Evolutionary conservation across 2,113 vertebrate genomes (phyloP).

Genomic region (Oreochromis niloticus): DNA sequence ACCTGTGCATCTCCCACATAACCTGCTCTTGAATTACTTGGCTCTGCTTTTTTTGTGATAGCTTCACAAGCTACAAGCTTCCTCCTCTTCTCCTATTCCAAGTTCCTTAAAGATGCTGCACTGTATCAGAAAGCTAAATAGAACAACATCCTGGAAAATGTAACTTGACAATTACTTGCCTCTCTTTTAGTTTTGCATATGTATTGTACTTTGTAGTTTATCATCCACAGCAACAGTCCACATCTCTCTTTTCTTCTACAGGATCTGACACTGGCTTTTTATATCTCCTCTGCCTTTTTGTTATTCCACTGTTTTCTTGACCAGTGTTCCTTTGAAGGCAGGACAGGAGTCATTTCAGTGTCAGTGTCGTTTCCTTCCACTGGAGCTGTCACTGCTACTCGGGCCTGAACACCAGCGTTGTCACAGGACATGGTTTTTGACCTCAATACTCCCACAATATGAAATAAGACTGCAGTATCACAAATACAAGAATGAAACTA

Average conservation of each 20-base stretch:
- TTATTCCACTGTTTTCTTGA: neutral
- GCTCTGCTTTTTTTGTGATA: neutral
- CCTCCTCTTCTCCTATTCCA: neutral
- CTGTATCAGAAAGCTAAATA: accelerated
- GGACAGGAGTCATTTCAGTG: neutral
- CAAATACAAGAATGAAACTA: neutral
- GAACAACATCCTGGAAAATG: neutral
- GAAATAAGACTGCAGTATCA: neutral
- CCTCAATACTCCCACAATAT: neutral
- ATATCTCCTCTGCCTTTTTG: neutral
- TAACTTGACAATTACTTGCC: neutral
- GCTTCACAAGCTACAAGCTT: neutral
- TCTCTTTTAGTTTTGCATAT: neutral
- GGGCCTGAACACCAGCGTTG: neutral
- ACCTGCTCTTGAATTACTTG: neutral
- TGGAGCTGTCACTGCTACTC: slow-evolving; percentile 21
- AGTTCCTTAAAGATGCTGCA: neutral
- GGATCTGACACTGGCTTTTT: neutral
- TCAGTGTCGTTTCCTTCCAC: neutral
- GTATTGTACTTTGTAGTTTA: neutral
- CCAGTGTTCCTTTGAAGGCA: neutral
- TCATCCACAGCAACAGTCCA: neutral
- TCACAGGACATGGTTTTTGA: neutral
- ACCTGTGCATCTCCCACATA: slow-evolving; percentile 7
- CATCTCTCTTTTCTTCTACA: neutral